Evolutionary conservation across 2,888 invertebrate genomes (phyloP), one percentile per base, ranked within the genome.

Genomic region (Parasteatoda lunata): DNA sequence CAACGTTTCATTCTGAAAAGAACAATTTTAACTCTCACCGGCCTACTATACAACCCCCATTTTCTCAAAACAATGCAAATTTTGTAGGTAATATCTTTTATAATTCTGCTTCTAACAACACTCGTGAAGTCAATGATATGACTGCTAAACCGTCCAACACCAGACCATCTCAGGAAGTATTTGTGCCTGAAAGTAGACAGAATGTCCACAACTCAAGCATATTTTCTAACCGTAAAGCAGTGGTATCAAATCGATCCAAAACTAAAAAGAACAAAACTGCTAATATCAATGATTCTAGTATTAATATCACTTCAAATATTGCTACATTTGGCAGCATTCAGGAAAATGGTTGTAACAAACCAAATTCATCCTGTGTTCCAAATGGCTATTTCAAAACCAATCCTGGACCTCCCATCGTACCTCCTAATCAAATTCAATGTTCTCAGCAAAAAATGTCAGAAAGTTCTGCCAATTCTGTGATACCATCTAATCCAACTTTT

Each of bases 361-460:
- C 69, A 30, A 84, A 88, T 64, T 68, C 77, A 72, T 69, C 83
- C 7, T 81, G 77, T 69, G 72, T 88, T 59, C 73, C 84, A 15
- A 88, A 88, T 69, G 79, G 73, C n/a, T 88, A 88, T 64, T 88
- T 76, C 64, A 88, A 84, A 54, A 84, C 76, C 54, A 77, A 70
- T 49, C n/a, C 72, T 51, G 77, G 80, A 47, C 59, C 84, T 69
- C 64, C 77, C 59, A 80, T 88, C 52, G 73, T 82, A 8, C 77
- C 83, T 15, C 76, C 80, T 79, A 73, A 65, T 66, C 83, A 78
- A 48, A 45, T 88, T 30, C 77, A 65, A 59, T 79, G 79, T 45
- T 76, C 79, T 5, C 88, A 88, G 64, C 80, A 81, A 59, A 88
- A 84, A 69, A 81, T 77, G 45, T 30, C 77, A 13, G 84, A 84